A percentile compares a stretch with the other conserved stretches of the same genome.
phyloP scores from a whole-genome alignment of 2,797 vertebrate genomes.

The Aphelocoma californica region DNA sequence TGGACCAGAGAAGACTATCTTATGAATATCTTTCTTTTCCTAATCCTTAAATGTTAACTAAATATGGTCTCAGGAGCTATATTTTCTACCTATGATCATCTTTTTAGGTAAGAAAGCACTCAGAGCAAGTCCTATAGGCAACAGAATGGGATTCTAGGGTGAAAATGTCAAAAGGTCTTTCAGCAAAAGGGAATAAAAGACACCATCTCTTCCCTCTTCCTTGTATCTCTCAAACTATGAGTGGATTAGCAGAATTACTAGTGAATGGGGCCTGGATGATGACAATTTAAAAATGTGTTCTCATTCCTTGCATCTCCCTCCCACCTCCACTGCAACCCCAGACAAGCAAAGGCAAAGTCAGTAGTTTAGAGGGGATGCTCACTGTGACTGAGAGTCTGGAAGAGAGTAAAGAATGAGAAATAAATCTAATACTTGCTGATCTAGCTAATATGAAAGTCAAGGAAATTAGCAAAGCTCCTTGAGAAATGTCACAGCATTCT shows the following conservation, averaged over 20 bases:
- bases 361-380: background rate
- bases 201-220: background rate
- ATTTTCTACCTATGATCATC: background rate
- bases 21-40: background rate
- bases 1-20: background rate
- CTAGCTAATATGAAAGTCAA: constrained; percentile 43
- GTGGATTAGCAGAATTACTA: background rate
- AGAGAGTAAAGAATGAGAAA: constrained; percentile 1
- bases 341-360: background rate
- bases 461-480: constrained; percentile 49
- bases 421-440: constrained; percentile 39
- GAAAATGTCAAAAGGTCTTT: background rate
- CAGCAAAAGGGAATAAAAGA: background rate
- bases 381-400: background rate
- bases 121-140: background rate
- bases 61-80: background rate
- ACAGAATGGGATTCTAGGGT: background rate
- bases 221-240: background rate
- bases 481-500: constrained; percentile 32
- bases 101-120: background rate
- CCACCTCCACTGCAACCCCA: accelerated
- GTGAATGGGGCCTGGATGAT: background rate
- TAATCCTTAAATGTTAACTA: background rate
- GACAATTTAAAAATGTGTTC: background rate
- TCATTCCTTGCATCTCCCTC: background rate